A percentile compares a stretch with the other conserved stretches of the same genome.
These are phyloP conservation scores for Grantiella picta DNA, from an alignment of 2,113 vertebrate genomes.

Conservation along the genomic window DNA sequence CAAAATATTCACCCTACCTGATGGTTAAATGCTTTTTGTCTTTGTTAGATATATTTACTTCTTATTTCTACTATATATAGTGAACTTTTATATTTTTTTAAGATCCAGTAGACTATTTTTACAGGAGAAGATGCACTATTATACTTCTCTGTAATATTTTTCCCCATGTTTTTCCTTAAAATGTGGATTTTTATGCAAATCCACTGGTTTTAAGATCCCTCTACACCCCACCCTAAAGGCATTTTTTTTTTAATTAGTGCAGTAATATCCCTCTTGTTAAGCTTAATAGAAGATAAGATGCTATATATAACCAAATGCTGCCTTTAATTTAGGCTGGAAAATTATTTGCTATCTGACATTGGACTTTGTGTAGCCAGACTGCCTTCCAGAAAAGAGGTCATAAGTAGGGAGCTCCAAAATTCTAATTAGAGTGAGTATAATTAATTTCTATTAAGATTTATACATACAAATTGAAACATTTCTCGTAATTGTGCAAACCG, in stretches of 20 bases:
- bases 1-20: background rate
- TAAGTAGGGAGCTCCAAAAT: background rate
- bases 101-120: background rate
- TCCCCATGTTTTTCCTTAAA: background rate
- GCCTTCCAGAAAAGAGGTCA: conserved; percentile 29
- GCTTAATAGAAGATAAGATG: background rate
- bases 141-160: background rate
- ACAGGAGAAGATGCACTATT: background rate
- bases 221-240: background rate
- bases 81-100: background rate
- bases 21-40: background rate
- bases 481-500: background rate
- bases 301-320: conserved; percentile 5
- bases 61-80: background rate
- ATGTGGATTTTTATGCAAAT: conserved; percentile 5
- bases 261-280: conserved; percentile 26
- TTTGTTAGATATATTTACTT: background rate
- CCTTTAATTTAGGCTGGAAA: conserved; percentile 26
- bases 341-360: background rate
- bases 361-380: background rate
- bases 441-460: conserved; percentile 14
- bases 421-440: conserved; percentile 12
- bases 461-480: background rate
- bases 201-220: background rate
- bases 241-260: conserved; percentile 23